Conservation (phyloP, 2,113 vertebrate species). For the Oreochromis spilurus region DNA sequence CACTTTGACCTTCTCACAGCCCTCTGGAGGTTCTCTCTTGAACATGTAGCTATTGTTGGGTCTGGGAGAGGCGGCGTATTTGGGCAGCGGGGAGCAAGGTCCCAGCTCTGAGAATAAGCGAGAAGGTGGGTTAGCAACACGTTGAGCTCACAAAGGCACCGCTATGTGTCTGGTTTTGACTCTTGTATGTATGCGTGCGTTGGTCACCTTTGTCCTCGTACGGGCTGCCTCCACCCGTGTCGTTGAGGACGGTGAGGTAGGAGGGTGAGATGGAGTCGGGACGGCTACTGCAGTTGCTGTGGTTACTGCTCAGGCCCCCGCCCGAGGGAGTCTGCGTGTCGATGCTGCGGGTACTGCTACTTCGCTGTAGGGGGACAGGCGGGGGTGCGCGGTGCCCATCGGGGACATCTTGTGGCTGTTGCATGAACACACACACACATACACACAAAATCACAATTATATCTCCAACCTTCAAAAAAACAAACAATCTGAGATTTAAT, state of each 20-base stretch:
- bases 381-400: constrained; percentile 95
- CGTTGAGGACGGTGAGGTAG: constrained; percentile 89
- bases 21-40: constrained; percentile 97
- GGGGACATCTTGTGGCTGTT: constrained; percentile 91
- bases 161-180: neutral
- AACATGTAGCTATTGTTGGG: constrained; percentile 99
- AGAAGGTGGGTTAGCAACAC: neutral
- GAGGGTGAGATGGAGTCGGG: constrained; percentile 92
- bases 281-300: constrained; percentile 91
- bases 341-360: constrained; percentile 95
- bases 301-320: constrained; percentile 79
- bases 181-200: neutral
- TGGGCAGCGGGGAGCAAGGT: constrained; percentile 92
- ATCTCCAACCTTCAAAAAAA: neutral
- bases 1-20: constrained; percentile 95
- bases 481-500: rapidly evolving
- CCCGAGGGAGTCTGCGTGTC: constrained; percentile 94
- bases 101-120: constrained; percentile 81
- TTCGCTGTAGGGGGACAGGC: constrained; percentile 82
- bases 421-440: neutral
- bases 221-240: constrained; percentile 84
- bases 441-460: constrained; percentile 21
- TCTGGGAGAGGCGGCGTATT: constrained; percentile 96
- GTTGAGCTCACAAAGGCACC: neutral
- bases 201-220: constrained; percentile 91